These are phyloP conservation scores for Leptogaster cylindrica DNA, from an alignment of 2,888 invertebrate genomes.

Conservation along the genomic window DNA sequence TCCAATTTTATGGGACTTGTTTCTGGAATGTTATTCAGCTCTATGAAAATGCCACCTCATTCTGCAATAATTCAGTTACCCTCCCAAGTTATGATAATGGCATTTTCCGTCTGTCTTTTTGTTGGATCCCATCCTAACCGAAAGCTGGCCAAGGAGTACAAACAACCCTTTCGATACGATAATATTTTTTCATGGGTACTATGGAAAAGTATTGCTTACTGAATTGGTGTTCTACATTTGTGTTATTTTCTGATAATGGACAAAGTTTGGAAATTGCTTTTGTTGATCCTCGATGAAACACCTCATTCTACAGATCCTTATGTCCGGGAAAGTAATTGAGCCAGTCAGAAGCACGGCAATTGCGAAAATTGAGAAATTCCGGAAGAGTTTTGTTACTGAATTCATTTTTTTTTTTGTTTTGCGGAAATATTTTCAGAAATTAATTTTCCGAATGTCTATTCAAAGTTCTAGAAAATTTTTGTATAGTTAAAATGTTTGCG, in stretches of 20 bases:
- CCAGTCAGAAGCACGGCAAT: too few relatives aligned
- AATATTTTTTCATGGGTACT: constrained; percentile 37
- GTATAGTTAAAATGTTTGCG: too few relatives aligned
- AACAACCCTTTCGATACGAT: constrained; percentile 28
- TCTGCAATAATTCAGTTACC: constrained; percentile 44
- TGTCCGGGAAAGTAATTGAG: too few relatives aligned
- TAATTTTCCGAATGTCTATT: too few relatives aligned
- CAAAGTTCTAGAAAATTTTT: too few relatives aligned
- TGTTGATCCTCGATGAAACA: constrained; percentile 16
- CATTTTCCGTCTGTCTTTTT: constrained; percentile 27
- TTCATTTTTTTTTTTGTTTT: too few relatives aligned
- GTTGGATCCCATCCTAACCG: neutral
- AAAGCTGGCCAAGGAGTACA: neutral
- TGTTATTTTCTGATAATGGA: constrained; percentile 44
- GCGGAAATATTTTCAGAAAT: too few relatives aligned
- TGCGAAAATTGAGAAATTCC: constrained; percentile 21
- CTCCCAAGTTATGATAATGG: constrained; percentile 35
- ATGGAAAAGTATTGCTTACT: constrained; percentile 40
- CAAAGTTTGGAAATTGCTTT: constrained; percentile 44
- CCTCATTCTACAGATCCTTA: too few relatives aligned
- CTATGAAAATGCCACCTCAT: constrained; percentile 44
- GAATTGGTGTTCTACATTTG: constrained; percentile 39
- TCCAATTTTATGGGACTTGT: constrained; percentile 46
- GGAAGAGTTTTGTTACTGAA: constrained; percentile 14
- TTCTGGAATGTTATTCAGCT: constrained; percentile 44